Evolutionary conservation across 2,797 vertebrate genomes (phyloP).

Genomic region (Sebastiscus albofasciatus): DNA sequence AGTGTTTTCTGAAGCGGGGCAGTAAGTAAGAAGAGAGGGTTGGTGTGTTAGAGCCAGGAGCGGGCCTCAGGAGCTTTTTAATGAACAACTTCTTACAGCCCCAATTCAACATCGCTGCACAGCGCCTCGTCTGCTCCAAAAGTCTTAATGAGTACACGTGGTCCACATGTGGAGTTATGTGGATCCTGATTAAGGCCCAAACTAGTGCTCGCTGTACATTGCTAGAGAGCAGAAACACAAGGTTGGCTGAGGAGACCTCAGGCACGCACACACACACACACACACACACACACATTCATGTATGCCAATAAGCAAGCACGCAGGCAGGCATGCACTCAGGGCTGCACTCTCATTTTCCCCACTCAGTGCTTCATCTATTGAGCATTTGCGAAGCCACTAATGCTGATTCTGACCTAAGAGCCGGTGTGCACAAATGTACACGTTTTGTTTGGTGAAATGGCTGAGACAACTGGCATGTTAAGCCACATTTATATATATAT

Average conservation of each 20-base stretch:
- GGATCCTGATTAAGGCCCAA: constrained; percentile 8
- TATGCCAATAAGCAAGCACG: background rate
- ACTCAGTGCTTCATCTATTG: constrained; percentile 11
- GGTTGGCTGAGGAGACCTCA: constrained; percentile 1
- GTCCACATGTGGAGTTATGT: constrained; percentile 3
- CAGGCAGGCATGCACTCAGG: background rate
- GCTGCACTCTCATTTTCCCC: background rate
- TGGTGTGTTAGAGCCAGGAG: background rate
- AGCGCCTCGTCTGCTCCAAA: background rate
- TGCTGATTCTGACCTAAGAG: background rate
- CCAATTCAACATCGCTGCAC: background rate
- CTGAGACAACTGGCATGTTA: background rate
- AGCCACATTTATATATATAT: background rate
- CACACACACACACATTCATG: background rate
- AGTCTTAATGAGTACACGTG: constrained; percentile 7
- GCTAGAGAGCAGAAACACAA: constrained; percentile 12
- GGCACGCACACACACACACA: background rate
- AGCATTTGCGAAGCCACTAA: background rate
- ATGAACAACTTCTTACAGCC: constrained; percentile 23
- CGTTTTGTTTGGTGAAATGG: background rate
- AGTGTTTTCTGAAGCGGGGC: background rate
- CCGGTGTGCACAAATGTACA: background rate
- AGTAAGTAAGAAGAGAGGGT: background rate
- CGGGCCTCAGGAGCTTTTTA: constrained; percentile 11
- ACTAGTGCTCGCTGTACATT: background rate